phyloP scores from a whole-genome alignment of 2,888 invertebrate genomes.

The Parnassius glacialis region DNA sequence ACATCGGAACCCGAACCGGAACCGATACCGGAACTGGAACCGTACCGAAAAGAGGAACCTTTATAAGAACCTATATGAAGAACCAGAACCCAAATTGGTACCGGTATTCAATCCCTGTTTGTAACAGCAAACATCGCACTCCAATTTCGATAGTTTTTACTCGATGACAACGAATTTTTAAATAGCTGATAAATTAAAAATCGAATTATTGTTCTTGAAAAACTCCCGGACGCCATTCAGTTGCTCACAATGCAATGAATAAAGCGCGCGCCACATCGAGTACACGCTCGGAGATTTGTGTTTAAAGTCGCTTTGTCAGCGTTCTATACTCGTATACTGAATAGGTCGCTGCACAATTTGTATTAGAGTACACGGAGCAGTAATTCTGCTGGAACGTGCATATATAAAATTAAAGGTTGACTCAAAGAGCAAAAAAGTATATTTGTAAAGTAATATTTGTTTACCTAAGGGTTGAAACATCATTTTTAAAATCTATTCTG shows the following conservation, averaged over 20 bases:
- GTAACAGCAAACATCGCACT: too few relatives aligned
- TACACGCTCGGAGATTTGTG: constrained; percentile 1
- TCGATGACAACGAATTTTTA: neutral
- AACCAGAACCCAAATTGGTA: too few relatives aligned
- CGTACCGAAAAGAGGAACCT: too few relatives aligned
- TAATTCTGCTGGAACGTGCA: neutral
- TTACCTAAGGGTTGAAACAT: too few relatives aligned
- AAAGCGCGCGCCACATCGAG: constrained; percentile 2
- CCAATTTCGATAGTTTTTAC: too few relatives aligned
- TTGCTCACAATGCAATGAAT: constrained; percentile 12
- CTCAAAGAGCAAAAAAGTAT: too few relatives aligned
- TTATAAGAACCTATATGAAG: too few relatives aligned
- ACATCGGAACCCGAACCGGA: too few relatives aligned
- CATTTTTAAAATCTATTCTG: too few relatives aligned
- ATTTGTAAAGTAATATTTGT: too few relatives aligned
- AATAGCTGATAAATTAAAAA: neutral
- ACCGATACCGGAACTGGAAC: too few relatives aligned
- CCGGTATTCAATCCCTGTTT: too few relatives aligned
- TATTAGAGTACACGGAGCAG: neutral
- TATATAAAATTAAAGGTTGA: neutral
- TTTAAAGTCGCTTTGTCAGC: constrained; percentile 20
- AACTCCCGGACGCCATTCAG: constrained; percentile 5
- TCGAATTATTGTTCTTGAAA: neutral
- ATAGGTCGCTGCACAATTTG: constrained; percentile 6
- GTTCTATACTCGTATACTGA: constrained; percentile 2